phyloP scores from a whole-genome alignment of 2,888 invertebrate species.

The Syrphus vitripennis region DNA sequence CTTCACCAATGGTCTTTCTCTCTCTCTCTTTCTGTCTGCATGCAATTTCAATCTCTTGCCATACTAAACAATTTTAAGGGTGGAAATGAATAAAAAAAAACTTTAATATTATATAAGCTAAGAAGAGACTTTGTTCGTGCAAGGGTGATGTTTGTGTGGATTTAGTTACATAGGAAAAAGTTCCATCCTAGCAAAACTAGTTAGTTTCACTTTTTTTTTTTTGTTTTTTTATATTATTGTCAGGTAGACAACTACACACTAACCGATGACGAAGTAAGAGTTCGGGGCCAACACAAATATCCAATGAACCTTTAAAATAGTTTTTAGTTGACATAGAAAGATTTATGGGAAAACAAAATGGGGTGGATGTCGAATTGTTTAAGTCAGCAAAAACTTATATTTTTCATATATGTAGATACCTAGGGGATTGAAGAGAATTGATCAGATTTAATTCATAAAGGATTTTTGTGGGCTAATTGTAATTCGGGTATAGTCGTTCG shows the following conservation, averaged over 20 bases:
- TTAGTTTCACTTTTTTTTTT: neutral
- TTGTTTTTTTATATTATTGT: constrained; percentile 15
- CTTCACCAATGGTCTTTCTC: neutral
- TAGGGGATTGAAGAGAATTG: neutral
- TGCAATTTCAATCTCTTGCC: neutral
- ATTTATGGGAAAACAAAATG: constrained; percentile 27
- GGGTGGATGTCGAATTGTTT: constrained; percentile 14
- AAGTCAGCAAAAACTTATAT: constrained; percentile 33
- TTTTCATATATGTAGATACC: too few species aligned
- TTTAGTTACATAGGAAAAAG: constrained; percentile 66
- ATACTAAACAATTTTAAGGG: neutral
- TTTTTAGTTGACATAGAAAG: constrained; percentile 40
- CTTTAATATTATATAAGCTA: constrained; percentile 35
- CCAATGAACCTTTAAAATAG: constrained; percentile 62
- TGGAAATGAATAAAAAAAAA: constrained; percentile 54
- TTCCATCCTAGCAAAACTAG: constrained; percentile 33
- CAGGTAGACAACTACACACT: too few species aligned
- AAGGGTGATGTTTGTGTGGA: constrained; percentile 25
- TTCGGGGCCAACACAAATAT: constrained; percentile 4
- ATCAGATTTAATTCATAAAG: constrained; percentile 10
- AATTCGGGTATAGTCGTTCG: neutral
- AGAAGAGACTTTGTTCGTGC: neutral
- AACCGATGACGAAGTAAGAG: too few species aligned
- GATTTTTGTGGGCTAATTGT: neutral
- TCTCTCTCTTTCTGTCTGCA: too few species aligned